Evolutionary conservation across 1,140 invertebrate genomes (phyloP).

Genomic region (Caenorhabditis inopinata): DNA sequence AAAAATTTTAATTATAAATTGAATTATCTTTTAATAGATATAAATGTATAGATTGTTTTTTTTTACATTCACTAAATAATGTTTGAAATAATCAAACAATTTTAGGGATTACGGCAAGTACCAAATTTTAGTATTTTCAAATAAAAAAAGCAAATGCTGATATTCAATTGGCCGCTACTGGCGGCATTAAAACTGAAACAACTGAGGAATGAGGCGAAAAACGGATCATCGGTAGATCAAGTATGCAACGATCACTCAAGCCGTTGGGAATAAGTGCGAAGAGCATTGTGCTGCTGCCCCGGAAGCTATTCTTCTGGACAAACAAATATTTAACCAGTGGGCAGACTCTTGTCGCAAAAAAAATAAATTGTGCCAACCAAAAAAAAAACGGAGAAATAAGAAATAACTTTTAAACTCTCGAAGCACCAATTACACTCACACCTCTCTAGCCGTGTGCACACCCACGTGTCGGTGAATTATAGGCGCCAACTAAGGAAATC

Average conservation of each 20-base stretch:
- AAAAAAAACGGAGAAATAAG: not conserved
- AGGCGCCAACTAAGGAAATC: not conserved
- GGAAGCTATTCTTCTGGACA: constrained; percentile 4
- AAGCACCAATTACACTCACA: not conserved
- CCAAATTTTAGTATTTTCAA: too few species aligned
- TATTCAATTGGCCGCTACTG: too few species aligned
- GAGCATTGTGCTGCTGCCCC: not conserved
- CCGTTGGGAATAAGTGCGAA: not conserved
- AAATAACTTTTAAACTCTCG: constrained; percentile 14
- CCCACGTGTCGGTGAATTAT: not conserved
- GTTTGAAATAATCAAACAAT: too few species aligned
- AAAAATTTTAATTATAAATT: too few species aligned
- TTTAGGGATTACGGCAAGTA: too few species aligned
- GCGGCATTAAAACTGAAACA: too few species aligned
- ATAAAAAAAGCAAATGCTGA: too few species aligned
- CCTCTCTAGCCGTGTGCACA: not conserved
- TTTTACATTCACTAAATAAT: too few species aligned
- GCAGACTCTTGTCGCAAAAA: not conserved
- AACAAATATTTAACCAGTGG: constrained; percentile 2
- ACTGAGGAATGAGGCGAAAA: too few species aligned
- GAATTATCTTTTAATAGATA: too few species aligned
- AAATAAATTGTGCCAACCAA: too few species aligned
- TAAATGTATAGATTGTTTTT: too few species aligned
- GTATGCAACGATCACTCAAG: not conserved
- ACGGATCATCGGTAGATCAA: not conserved